Conservation (phyloP, 2,113 vertebrate genomes). For the Muscicapa adusta region DNA sequence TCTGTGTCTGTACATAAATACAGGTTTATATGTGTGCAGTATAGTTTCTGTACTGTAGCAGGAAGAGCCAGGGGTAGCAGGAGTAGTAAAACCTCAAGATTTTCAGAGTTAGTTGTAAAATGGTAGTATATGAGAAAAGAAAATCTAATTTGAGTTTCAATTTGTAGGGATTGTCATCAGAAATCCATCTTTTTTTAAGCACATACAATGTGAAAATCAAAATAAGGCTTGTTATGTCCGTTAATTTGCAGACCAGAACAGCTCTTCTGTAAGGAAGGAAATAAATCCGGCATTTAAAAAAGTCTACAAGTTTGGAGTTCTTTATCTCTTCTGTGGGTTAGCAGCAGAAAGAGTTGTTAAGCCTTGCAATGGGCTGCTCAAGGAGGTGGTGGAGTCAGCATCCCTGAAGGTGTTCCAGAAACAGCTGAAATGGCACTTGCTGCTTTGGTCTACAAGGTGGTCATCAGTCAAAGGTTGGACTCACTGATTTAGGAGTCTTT, state of each 20-base stretch:
- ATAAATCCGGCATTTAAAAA: not conserved
- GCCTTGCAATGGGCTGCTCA: not conserved
- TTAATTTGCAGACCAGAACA: not conserved
- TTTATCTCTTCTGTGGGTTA: not conserved
- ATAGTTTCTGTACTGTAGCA: not conserved
- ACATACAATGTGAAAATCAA: not conserved
- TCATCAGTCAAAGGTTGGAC: not conserved
- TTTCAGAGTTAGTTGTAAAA: not conserved
- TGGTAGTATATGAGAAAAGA: not conserved
- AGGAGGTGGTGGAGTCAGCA: not conserved
- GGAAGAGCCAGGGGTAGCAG: not conserved
- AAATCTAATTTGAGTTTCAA: not conserved
- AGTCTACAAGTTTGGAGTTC: not conserved
- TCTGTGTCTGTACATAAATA: not conserved
- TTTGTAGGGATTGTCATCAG: not conserved
- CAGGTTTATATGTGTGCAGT: not conserved
- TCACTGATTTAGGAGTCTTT: not conserved
- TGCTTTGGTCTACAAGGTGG: not conserved
- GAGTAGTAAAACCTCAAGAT: not conserved
- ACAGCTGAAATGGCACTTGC: not conserved
- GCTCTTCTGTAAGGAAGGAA: not conserved
- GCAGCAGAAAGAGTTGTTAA: not conserved
- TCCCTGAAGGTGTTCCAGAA: not conserved
- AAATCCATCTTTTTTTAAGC: not conserved
- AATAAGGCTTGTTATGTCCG: not conserved